Percentiles rank a stretch among this genome's conserved stretches.
Conservation (phyloP, 2,888 invertebrate genomes). For the Frankliniella intonsa region DNA sequence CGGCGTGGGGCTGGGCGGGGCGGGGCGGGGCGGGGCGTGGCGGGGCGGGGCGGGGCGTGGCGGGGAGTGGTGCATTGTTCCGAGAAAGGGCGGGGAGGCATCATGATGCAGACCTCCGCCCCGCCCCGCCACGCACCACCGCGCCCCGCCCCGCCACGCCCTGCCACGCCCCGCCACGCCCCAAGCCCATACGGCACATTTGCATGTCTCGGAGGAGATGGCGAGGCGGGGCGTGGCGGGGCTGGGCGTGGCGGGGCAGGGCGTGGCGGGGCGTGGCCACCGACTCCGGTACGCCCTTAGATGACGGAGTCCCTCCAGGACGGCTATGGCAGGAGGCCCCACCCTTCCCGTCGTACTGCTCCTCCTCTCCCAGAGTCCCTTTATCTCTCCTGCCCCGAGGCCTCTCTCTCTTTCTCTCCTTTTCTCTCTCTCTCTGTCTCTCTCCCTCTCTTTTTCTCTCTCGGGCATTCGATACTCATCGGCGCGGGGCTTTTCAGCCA, state of each 20-base stretch:
- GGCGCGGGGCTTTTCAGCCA: too few relatives aligned
- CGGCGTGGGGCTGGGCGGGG: neutral
- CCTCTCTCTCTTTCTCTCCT: neutral
- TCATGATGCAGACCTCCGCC: neutral
- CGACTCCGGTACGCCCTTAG: neutral
- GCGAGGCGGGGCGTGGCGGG: neutral
- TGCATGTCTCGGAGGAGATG: neutral
- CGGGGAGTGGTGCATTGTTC: constrained; percentile 14
- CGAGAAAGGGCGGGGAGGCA: constrained; percentile 4
- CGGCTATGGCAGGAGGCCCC: neutral
- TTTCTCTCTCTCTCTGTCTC: neutral
- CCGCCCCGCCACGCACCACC: constrained; percentile 2
- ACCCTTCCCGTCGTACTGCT: neutral
- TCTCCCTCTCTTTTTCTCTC: neutral
- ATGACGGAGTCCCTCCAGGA: constrained; percentile 7
- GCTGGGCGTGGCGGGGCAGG: neutral
- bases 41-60: neutral
- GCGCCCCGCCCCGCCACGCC: neutral
- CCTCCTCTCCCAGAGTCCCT: neutral
- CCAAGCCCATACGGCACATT: constrained; percentile 13
- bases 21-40: neutral
- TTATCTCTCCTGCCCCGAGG: neutral
- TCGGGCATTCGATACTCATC: neutral
- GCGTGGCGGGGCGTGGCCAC: neutral
- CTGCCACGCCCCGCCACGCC: neutral